These are phyloP conservation scores for Caenorhabditis plicata DNA, from an alignment of 2,888 invertebrate genomes.

Conservation along the genomic window DNA sequence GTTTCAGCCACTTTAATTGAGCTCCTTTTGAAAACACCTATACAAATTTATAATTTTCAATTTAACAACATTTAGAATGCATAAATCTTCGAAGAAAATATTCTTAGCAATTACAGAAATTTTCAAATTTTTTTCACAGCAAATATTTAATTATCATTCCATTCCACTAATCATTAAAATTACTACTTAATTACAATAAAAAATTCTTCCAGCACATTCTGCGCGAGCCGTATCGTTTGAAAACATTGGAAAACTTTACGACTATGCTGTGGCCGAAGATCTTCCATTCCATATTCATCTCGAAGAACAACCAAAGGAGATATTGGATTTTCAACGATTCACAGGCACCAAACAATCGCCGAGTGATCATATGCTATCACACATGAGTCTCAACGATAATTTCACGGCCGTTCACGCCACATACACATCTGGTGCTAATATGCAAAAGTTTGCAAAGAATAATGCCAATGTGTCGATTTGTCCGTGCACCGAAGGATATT, in stretches of 20 bases:
- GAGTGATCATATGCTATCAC: constrained; percentile 39
- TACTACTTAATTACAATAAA: too few species aligned
- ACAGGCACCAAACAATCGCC: constrained; percentile 21
- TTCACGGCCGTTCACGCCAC: constrained; percentile 63
- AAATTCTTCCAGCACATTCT: constrained; percentile 65
- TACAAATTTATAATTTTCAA: too few species aligned
- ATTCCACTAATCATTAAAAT: too few species aligned
- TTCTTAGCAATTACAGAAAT: too few species aligned
- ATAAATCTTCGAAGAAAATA: too few species aligned
- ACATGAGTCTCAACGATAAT: constrained; percentile 24
- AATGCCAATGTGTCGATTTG: constrained; percentile 58
- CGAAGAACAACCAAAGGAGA: constrained; percentile 64
- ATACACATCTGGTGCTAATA: constrained; percentile 43
- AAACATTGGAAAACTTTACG: constrained; percentile 38
- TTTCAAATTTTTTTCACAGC: too few species aligned
- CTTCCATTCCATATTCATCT: constrained; percentile 64
- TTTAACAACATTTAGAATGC: too few species aligned
- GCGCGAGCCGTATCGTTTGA: constrained; percentile 56
- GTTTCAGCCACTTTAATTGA: too few species aligned
- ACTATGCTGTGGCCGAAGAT: constrained; percentile 31
- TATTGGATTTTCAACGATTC: constrained; percentile 43
- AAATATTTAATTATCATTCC: too few species aligned
- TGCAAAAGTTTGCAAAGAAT: constrained; percentile 40
- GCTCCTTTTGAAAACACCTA: too few species aligned
- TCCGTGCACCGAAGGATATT: constrained; percentile 62